Percentiles rank a stretch among this genome's conserved stretches.
phyloP scores from a whole-genome alignment of 2,797 vertebrate genomes.

The Borostomias antarcticus region DNA sequence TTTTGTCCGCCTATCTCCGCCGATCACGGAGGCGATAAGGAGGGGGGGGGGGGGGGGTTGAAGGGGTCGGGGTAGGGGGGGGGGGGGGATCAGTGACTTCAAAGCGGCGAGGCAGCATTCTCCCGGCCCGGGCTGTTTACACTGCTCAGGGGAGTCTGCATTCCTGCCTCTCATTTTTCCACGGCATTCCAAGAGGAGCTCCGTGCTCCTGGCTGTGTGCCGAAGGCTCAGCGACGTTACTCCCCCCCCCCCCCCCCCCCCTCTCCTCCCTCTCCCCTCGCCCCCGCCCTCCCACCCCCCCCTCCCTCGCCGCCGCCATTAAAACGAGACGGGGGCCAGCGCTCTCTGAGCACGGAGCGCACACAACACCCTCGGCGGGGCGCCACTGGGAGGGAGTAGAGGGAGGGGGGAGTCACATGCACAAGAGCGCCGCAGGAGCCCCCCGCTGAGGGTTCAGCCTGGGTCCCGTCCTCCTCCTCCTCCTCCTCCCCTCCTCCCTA shows the following conservation, averaged over 20 bases:
- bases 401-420: conserved; percentile 23
- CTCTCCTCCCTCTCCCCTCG: neutral
- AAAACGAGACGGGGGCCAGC: conserved; percentile 45
- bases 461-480: neutral
- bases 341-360: conserved; percentile 9
- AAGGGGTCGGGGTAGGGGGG: conserved; percentile 20
- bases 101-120: conserved; percentile 74
- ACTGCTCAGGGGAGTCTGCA: conserved; percentile 78
- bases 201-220: conserved; percentile 66
- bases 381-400: conserved; percentile 9
- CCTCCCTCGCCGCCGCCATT: conserved; percentile 42
- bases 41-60: conserved; percentile 20
- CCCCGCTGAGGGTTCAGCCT: neutral
- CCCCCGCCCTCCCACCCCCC: conserved; percentile 43
- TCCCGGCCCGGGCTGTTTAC: conserved; percentile 76
- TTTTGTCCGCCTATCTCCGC: conserved; percentile 23
- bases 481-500: neutral
- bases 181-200: conserved; percentile 76
- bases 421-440: conserved; percentile 20
- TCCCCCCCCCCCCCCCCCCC: conserved; percentile 19
- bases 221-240: conserved; percentile 53
- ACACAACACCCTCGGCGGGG: conserved; percentile 19
- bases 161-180: conserved; percentile 83
- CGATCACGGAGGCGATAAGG: conserved; percentile 40
- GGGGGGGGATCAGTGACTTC: conserved; percentile 70